Percentiles rank a stretch among this genome's conserved stretches.
Evolutionary conservation across 2,797 vertebrate species (phyloP).

Genomic region (Liasis olivaceus): DNA sequence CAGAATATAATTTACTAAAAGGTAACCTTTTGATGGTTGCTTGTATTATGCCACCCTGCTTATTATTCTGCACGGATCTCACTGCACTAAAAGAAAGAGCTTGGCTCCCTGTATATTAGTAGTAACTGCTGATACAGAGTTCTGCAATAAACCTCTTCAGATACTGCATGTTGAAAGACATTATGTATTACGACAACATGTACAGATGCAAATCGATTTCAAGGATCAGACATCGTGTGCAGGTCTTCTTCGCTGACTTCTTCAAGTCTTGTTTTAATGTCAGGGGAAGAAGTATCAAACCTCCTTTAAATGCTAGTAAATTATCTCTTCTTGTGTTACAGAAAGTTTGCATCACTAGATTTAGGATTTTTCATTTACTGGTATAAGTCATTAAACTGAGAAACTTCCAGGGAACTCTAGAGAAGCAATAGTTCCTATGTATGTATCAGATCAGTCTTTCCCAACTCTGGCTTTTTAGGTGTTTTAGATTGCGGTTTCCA

Average conservation of each 20-base stretch:
- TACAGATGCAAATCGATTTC: background rate
- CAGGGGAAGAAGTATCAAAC: background rate
- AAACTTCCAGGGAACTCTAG: background rate
- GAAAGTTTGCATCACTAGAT: background rate
- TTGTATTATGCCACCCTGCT: background rate
- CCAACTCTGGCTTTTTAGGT: background rate
- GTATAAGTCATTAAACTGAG: background rate
- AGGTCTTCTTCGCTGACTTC: background rate
- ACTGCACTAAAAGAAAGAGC: background rate
- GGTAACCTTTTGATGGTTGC: constrained; percentile 7
- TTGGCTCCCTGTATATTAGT: background rate
- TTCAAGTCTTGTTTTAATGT: background rate
- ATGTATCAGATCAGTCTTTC: background rate
- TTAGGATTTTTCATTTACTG: background rate
- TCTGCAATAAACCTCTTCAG: background rate
- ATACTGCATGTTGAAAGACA: background rate
- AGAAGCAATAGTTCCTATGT: background rate
- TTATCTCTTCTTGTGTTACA: background rate
- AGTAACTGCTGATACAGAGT: background rate
- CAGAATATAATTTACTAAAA: constrained; percentile 24
- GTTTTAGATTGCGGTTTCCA: background rate
- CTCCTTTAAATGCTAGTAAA: background rate
- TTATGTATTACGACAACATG: background rate
- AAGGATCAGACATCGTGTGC: background rate
- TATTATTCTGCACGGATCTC: background rate